Percentiles rank a stretch among this genome's conserved stretches.
These are phyloP conservation scores for Cinclus mexicanus DNA, from an alignment of 2,113 vertebrate species.

Conservation along the genomic window DNA sequence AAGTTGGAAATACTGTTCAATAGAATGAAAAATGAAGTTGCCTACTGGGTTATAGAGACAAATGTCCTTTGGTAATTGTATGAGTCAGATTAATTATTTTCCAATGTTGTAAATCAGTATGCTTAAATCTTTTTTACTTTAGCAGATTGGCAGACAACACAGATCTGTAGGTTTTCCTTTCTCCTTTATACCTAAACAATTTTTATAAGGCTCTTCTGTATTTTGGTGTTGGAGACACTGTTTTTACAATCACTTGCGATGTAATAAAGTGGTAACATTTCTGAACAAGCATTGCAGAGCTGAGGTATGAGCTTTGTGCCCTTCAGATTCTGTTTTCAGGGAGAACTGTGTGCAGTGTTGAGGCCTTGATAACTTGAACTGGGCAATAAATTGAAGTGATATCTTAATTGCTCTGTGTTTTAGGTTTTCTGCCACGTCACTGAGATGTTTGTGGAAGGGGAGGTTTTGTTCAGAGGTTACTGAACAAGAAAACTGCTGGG, in stretches of 20 bases:
- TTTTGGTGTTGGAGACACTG: not conserved
- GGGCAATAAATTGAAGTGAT: not conserved
- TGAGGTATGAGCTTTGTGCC: not conserved
- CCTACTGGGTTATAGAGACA: constrained; percentile 10
- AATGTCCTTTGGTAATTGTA: constrained; percentile 1
- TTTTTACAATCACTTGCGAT: not conserved
- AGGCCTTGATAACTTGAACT: not conserved
- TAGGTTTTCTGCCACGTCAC: not conserved
- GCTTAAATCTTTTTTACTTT: not conserved
- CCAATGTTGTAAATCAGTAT: not conserved
- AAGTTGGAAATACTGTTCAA: not conserved
- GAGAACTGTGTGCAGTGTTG: not conserved
- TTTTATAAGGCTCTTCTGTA: not conserved
- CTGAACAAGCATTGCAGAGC: not conserved
- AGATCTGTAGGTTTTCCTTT: not conserved
- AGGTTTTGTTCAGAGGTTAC: not conserved
- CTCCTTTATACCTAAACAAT: not conserved
- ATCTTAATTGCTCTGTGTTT: not conserved
- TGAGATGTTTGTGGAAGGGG: not conserved
- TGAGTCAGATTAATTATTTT: constrained; percentile 51
- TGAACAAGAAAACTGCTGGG: not conserved
- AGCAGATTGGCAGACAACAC: not conserved
- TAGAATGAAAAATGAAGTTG: constrained; percentile 39
- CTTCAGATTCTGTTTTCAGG: not conserved
- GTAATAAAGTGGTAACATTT: not conserved